These are phyloP conservation scores for Hirudo medicinalis DNA, from an alignment of 1,140 invertebrate genomes.

Conservation along the genomic window DNA sequence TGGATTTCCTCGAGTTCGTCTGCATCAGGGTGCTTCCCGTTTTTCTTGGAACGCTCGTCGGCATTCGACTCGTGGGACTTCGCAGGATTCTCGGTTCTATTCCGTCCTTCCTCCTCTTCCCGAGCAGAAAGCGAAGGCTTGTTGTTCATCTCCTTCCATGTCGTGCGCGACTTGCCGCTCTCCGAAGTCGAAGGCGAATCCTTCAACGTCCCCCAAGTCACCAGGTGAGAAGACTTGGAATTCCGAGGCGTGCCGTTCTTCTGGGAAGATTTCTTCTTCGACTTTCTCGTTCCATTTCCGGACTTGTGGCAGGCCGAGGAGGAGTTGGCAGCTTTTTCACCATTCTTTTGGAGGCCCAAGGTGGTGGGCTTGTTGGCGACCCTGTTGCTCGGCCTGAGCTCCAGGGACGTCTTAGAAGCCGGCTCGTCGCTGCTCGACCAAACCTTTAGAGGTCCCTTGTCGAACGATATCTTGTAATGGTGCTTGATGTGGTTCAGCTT, in stretches of 20 bases:
- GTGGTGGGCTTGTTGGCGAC: too few relatives aligned
- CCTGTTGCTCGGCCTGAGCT: too few relatives aligned
- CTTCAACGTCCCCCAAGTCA: background rate
- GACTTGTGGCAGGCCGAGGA: background rate
- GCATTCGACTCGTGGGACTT: too few relatives aligned
- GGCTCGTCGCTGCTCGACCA: constrained; percentile 10
- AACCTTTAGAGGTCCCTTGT: constrained; percentile 14
- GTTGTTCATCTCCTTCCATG: background rate
- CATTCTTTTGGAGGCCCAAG: too few relatives aligned
- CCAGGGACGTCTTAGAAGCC: too few relatives aligned
- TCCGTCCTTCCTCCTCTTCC: background rate
- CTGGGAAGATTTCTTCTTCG: constrained; percentile 14
- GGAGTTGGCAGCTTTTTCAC: too few relatives aligned
- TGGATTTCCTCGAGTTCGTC: too few relatives aligned
- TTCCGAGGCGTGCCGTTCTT: background rate
- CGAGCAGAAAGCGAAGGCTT: background rate
- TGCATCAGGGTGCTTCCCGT: too few relatives aligned
- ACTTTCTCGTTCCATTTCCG: constrained; percentile 3
- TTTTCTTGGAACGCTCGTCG: too few relatives aligned
- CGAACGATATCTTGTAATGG: constrained; percentile 21
- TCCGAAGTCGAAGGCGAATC: background rate
- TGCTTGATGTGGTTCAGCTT: constrained; percentile 14
- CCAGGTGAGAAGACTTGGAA: background rate
- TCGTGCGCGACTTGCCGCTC: background rate
- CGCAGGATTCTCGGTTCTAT: background rate